Base-by-base conservation (phyloP, 1,140 invertebrate genomes). In the Eumaeus atala region DNA sequence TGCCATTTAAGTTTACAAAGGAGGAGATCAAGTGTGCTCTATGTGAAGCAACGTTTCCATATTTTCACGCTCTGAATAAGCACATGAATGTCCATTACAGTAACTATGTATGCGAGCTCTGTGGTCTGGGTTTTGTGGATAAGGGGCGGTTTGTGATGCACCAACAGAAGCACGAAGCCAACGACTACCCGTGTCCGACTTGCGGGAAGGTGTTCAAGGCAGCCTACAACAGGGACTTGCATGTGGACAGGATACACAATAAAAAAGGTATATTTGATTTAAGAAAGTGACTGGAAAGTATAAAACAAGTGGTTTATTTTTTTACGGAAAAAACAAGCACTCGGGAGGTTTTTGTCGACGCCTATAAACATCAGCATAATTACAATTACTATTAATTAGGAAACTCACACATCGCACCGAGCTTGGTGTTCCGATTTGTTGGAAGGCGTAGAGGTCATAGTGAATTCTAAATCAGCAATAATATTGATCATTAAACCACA, bases 91-190 rank as follows among this genome's bases (percentile, higher is more conserved):
- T 70, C 10, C 84, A 87, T 62, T 86, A 70, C 18, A 83, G 72
- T 59, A 86, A 86, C 47, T 88, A 91, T 67, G 87, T 88, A 35
- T 94, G 93, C 71, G 90, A 90, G 47, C 86, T 90, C 3, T 93
- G 92, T 62, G 88, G 90, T 0, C 79, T 90, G 36, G 82, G 86
- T 6, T 93, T 92, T 69, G 83, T 87, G 9, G 79, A 87, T 10
- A 76, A 80, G 10, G 75, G 74, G 0, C 68, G 88, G 17, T 78
- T 88, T 5, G 68, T 80, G 44, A 83, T 88, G 66, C 88, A 90
- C 37, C 66, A 88, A 34, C 78, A 84, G 48, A 59, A 79, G 5
- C 87, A 88, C 59, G 84, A 84, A 9, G 73, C 72, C 7, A 77
- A 76, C 4, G 72, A 80, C 5, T 85, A 69, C 9, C 83, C 85